Percentiles rank a stretch among this genome's conserved stretches.
These are phyloP conservation scores for Parnassius smintheus DNA, from an alignment of 2,888 invertebrate species.

Conservation along the genomic window DNA sequence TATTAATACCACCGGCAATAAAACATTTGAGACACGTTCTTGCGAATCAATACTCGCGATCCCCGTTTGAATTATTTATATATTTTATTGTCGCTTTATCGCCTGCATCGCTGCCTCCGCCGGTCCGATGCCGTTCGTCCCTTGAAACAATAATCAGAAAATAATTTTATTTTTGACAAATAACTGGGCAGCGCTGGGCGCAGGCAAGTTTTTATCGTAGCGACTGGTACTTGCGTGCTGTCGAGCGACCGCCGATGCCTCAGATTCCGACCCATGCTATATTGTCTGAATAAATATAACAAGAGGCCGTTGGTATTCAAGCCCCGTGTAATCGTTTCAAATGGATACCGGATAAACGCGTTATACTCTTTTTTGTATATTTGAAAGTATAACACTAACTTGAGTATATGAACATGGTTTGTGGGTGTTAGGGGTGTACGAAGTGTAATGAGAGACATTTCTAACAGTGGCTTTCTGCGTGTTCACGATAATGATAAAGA, in stretches of 20 bases:
- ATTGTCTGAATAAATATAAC: constrained; percentile 54
- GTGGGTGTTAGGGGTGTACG: background rate
- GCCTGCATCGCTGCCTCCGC: constrained; percentile 62
- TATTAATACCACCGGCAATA: constrained; percentile 72
- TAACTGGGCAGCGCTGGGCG: constrained; percentile 61
- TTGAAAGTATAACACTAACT: background rate
- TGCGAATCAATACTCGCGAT: constrained; percentile 73
- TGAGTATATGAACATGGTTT: background rate
- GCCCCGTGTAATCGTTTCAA: constrained; percentile 50
- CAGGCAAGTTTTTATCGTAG: constrained; percentile 55
- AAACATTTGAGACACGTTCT: constrained; percentile 80
- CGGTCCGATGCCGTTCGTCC: constrained; percentile 48
- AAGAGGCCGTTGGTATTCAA: constrained; percentile 46
- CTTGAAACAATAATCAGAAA: constrained; percentile 75
- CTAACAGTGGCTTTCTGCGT: too few species aligned
- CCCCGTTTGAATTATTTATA: constrained; percentile 75
- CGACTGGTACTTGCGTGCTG: constrained; percentile 31
- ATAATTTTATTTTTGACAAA: constrained; percentile 79
- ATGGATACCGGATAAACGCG: constrained; percentile 25
- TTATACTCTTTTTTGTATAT: constrained; percentile 6
- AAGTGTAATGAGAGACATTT: too few species aligned
- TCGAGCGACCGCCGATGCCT: constrained; percentile 30
- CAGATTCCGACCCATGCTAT: constrained; percentile 46
- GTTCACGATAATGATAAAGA: too few species aligned
- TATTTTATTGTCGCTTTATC: constrained; percentile 79